Evolutionary conservation across 1,140 invertebrate genomes (phyloP).

Genomic region (Drosophila erecta): DNA sequence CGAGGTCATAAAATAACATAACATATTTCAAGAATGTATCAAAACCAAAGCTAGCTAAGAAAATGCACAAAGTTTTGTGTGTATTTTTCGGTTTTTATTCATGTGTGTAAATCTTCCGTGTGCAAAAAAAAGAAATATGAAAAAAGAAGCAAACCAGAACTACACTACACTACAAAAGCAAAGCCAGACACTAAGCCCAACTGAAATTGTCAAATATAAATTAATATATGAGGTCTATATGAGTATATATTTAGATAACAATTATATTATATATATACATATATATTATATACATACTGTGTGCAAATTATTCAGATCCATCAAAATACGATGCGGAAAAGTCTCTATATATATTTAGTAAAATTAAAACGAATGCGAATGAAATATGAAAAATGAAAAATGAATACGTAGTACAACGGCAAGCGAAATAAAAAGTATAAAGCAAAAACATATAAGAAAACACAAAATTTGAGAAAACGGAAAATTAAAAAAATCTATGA

Average conservation of each 20-base stretch:
- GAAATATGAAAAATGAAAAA: conserved; percentile 51
- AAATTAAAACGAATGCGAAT: conserved; percentile 73
- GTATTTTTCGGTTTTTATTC: conserved; percentile 74
- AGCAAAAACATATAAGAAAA: conserved; percentile 66
- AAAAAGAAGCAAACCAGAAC: conserved; percentile 34
- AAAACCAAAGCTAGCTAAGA: conserved; percentile 62
- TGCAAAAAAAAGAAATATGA: conserved; percentile 45
- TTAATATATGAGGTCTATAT: conserved; percentile 70
- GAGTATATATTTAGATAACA: conserved; percentile 81
- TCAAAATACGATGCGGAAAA: conserved; percentile 55
- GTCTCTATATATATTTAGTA: conserved; percentile 74
- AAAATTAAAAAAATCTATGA: conserved; percentile 20
- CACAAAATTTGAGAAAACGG: conserved; percentile 24
- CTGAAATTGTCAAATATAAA: conserved; percentile 81
- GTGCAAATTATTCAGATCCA: conserved; percentile 80
- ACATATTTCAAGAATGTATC: conserved; percentile 68
- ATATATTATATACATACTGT: conserved; percentile 70
- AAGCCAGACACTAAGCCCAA: conserved; percentile 82
- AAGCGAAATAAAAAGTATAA: conserved; percentile 81
- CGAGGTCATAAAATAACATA: conserved; percentile 47
- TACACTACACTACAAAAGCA: conserved; percentile 73
- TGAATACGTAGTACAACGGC: conserved; percentile 80
- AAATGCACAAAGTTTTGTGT: conserved; percentile 67
- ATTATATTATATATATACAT: conserved; percentile 68
- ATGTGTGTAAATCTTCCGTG: conserved; percentile 78